A percentile compares a stretch with the other conserved stretches of the same genome.
phyloP scores from a whole-genome alignment of 2,797 vertebrate genomes.

The Neosilurus hyrtlii region DNA sequence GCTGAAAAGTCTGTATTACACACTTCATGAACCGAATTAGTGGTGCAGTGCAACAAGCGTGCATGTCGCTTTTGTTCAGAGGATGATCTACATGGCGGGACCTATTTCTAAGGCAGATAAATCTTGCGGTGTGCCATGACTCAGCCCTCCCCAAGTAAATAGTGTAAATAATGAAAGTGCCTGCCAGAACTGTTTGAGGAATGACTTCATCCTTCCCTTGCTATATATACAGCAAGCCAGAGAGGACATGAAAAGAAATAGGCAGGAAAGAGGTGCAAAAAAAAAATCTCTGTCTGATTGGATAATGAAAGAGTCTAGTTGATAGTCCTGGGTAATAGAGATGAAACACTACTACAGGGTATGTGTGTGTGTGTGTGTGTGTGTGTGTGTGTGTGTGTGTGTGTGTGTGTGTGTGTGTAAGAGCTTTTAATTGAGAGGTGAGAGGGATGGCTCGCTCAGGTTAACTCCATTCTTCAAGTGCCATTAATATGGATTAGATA shows the following conservation, averaged over 20 bases:
- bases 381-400: slow-evolving; percentile 26
- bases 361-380: slow-evolving; percentile 20
- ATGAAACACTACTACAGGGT: slow-evolving; percentile 44
- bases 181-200: slow-evolving; percentile 69
- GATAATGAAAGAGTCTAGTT: slow-evolving; percentile 53
- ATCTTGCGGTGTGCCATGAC: slow-evolving; percentile 74
- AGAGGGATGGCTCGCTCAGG: slow-evolving; percentile 50
- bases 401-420: slow-evolving; percentile 44
- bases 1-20: slow-evolving; percentile 70
- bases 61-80: slow-evolving; percentile 75
- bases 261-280: slow-evolving; percentile 29
- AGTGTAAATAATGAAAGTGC: slow-evolving; percentile 85
- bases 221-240: slow-evolving; percentile 67
- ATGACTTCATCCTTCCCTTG: slow-evolving; percentile 72
- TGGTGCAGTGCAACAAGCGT: slow-evolving; percentile 56
- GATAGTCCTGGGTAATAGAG: slow-evolving; percentile 56
- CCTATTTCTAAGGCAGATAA: slow-evolving; percentile 84
- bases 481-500: slow-evolving; percentile 57
- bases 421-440: slow-evolving; percentile 57
- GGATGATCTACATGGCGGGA: slow-evolving; percentile 70
- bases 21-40: slow-evolving; percentile 82
- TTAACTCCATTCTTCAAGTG: slow-evolving; percentile 55
- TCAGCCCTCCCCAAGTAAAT: slow-evolving; percentile 79
- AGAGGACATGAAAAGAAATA: slow-evolving; percentile 48
- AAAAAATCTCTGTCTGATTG: slow-evolving; percentile 49